These are phyloP conservation scores for Manis crassicaudata DNA, from an alignment of 2,797 vertebrate species.

Conservation along the genomic window DNA sequence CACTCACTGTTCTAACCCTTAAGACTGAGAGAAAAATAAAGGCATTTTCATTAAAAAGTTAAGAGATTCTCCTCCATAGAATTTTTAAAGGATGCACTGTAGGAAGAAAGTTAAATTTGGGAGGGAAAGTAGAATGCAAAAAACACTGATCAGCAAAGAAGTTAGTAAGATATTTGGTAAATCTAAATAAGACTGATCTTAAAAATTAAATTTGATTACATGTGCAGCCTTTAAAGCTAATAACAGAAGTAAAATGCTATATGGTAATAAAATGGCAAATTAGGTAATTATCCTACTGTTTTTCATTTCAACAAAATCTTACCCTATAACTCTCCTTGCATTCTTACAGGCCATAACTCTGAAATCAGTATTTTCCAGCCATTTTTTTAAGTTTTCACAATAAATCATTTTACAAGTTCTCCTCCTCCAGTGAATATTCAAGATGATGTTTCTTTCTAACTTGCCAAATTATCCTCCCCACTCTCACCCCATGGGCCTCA, in stretches of 20 bases:
- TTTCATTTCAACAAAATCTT: not conserved
- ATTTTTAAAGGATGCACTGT: not conserved
- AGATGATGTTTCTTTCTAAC: not conserved
- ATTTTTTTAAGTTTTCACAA: not conserved
- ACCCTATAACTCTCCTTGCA: not conserved
- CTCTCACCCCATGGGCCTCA: fast-evolving
- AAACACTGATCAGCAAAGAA: not conserved
- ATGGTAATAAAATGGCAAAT: not conserved
- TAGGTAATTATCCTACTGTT: not conserved
- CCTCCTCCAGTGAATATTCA: not conserved
- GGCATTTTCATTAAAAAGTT: not conserved
- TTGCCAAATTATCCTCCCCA: not conserved
- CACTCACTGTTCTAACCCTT: not conserved
- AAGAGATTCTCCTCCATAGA: not conserved
- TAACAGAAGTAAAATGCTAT: not conserved
- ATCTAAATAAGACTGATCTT: not conserved
- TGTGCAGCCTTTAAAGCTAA: not conserved
- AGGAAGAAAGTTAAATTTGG: not conserved
- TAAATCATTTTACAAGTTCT: not conserved
- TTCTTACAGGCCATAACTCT: not conserved
- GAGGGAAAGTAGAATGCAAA: not conserved
- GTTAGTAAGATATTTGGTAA: not conserved
- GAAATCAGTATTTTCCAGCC: not conserved
- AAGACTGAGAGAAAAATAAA: not conserved
- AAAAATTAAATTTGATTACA: slow-evolving; percentile 11